Percentiles rank a stretch among this genome's conserved stretches.
phyloP scores from a whole-genome alignment of 2,888 invertebrate species.

The Acleris laterana region DNA sequence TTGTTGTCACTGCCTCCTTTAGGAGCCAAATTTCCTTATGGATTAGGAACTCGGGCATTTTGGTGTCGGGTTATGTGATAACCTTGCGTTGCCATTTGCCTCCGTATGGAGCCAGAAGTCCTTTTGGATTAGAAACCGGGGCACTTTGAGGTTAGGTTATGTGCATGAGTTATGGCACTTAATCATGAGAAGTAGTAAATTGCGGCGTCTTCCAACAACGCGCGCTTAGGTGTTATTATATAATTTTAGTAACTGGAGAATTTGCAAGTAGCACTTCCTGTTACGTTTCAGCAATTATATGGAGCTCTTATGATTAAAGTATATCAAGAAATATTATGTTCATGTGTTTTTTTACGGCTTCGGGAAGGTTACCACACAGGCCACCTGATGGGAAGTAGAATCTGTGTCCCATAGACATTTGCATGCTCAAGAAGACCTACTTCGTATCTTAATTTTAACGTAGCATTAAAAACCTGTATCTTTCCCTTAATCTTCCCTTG shows the following conservation, averaged over 20 bases:
- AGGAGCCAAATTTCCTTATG: not conserved
- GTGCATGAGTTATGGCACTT: slow-evolving; percentile 33
- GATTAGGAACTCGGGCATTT: slow-evolving; percentile 4
- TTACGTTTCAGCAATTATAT: not conserved
- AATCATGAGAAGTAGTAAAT: slow-evolving; percentile 22
- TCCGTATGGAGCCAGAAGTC: slow-evolving; percentile 3
- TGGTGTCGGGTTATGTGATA: slow-evolving; percentile 5
- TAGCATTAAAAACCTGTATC: too few species aligned
- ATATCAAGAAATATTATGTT: too few species aligned
- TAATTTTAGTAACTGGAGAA: not conserved
- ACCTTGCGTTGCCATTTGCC: not conserved
- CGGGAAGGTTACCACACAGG: too few species aligned
- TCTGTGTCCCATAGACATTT: too few species aligned
- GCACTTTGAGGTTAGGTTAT: slow-evolving; percentile 6
- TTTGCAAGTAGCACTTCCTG: not conserved
- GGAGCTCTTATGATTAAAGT: too few species aligned
- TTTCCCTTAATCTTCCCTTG: too few species aligned
- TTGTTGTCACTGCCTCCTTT: not conserved
- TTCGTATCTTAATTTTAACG: too few species aligned
- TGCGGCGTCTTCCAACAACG: slow-evolving; percentile 21
- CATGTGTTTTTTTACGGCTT: too few species aligned
- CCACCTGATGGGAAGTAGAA: too few species aligned
- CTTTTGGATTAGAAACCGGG: not conserved
- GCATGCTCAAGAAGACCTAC: too few species aligned
- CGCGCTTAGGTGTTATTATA: slow-evolving; percentile 10